phyloP scores from a whole-genome alignment of 2,888 invertebrate genomes.

The Eupithecia pulchellata region DNA sequence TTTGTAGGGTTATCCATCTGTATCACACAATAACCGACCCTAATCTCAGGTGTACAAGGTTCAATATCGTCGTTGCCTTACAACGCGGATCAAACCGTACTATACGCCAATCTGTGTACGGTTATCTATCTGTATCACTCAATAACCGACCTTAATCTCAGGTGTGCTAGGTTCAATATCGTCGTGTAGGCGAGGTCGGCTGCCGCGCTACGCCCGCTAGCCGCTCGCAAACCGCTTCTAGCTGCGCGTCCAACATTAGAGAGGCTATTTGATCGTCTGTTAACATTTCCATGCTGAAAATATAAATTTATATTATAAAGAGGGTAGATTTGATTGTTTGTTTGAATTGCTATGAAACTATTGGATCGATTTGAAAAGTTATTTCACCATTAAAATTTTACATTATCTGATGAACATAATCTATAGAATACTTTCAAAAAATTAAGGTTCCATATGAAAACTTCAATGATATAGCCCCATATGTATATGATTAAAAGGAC shows the following conservation, averaged over 20 bases:
- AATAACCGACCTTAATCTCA: not conserved
- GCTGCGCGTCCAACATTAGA: slow-evolving; percentile 89
- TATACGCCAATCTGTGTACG: no score
- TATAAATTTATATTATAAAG: not conserved
- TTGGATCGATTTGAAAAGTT: no score
- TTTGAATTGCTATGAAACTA: no score
- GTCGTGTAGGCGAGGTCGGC: slow-evolving; percentile 53
- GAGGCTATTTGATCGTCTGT: slow-evolving; percentile 91
- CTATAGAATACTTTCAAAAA: no score
- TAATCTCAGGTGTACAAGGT: not conserved
- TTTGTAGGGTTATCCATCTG: not conserved
- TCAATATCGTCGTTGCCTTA: not conserved
- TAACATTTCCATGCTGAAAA: slow-evolving; percentile 90
- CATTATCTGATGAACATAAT: no score
- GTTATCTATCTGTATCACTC: not conserved
- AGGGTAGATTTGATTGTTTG: no score
- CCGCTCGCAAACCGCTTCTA: slow-evolving; percentile 89
- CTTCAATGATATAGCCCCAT: no score
- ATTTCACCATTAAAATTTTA: no score
- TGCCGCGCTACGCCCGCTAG: slow-evolving; percentile 78
- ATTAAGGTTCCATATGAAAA: no score
- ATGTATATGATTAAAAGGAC: no score
- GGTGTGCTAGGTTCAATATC: slow-evolving; percentile 46
- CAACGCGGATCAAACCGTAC: no score
- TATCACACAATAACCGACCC: not conserved